Evolutionary conservation across 2,888 invertebrate genomes (phyloP).

Genomic region (Thelaira solivaga): DNA sequence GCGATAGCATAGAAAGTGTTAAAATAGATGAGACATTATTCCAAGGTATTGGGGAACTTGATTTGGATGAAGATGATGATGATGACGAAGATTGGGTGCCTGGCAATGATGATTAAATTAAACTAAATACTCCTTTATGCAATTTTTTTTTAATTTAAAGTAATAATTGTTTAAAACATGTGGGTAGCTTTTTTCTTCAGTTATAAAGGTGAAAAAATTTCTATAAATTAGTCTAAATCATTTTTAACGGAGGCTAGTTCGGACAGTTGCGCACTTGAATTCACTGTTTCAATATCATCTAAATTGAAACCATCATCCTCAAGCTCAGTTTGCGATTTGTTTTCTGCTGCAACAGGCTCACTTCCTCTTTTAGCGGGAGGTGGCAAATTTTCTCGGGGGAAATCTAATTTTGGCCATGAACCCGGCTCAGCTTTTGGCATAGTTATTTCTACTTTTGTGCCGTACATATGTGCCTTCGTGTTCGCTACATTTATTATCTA

Average conservation of each 20-base stretch:
- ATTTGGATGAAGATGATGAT: constrained; percentile 77
- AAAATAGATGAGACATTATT: constrained; percentile 96
- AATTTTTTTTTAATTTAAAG: constrained; percentile 16
- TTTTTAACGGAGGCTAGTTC: constrained; percentile 68
- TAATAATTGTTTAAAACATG: constrained; percentile 1
- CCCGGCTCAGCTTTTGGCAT: constrained; percentile 91
- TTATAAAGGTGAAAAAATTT: neutral
- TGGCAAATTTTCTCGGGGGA: constrained; percentile 78
- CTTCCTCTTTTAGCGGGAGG: constrained; percentile 48
- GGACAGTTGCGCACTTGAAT: constrained; percentile 67
- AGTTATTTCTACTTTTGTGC: constrained; percentile 95
- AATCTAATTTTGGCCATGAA: constrained; percentile 87
- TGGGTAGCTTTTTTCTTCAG: neutral
- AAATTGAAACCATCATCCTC: constrained; percentile 84
- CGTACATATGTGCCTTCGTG: constrained; percentile 87
- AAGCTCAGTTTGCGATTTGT: constrained; percentile 64
- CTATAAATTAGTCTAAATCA: constrained; percentile 65
- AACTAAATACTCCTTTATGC: constrained; percentile 6
- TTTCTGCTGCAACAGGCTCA: neutral
- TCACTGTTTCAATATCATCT: constrained; percentile 81
- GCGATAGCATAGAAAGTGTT: constrained; percentile 79
- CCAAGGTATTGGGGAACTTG: constrained; percentile 91
- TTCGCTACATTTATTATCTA: constrained; percentile 87
- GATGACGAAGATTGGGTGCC: constrained; percentile 81
- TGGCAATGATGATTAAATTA: constrained; percentile 71